Evolutionary conservation across 2,888 invertebrate species (phyloP), one percentile per base, ranked within the genome.

Genomic region (Atrina japonica): DNA sequence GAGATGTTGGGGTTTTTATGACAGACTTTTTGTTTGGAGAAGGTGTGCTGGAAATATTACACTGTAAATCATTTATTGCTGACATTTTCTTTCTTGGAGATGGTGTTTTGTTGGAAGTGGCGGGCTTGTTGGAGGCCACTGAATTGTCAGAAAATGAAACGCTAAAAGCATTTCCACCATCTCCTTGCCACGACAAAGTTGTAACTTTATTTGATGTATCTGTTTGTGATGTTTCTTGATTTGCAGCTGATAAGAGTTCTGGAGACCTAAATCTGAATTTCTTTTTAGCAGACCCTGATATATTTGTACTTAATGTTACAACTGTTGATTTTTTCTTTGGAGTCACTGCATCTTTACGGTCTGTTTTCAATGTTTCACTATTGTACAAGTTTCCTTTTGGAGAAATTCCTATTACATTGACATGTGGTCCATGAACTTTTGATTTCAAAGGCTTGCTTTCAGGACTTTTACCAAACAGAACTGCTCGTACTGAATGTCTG

Each of bases 401-500:
- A 35, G 35, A 35, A 5, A 11, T 7, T 7, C 6, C 11, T 35
- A 7, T 35, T 5, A 35, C 11, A 35, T 35, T 35, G 5, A 11
- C 35, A 35, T 5, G 35, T 35, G 5, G 35, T 35, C 35, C 35
- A 35, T 35, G 35, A 35, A 5, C 35, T 35, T 35, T 35, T 35
- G 35, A 35, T 11, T 11, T 35, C n/a, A n/a, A 29, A 9, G 30
- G 16, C 45, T 69, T 69, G 18, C 27, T 23, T 58, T 71, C 71
- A 25, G 71, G 83, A 70, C 83, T 82, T 27, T 75, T 78, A 9
- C 78, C 68, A 73, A 82, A 83, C 49, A 83, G 69, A 14, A 76
- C 77, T 14, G 83, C 81, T 25, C 81, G 53, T 1, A 82, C 80
- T 55, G 82, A 77, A 40, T 70, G 70, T 41, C 79, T 60, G 27